A percentile compares a stretch with the other conserved stretches of the same genome.
These are phyloP conservation scores for Psylliodes chrysocephalus DNA, from an alignment of 2,888 invertebrate species.

Conservation along the genomic window DNA sequence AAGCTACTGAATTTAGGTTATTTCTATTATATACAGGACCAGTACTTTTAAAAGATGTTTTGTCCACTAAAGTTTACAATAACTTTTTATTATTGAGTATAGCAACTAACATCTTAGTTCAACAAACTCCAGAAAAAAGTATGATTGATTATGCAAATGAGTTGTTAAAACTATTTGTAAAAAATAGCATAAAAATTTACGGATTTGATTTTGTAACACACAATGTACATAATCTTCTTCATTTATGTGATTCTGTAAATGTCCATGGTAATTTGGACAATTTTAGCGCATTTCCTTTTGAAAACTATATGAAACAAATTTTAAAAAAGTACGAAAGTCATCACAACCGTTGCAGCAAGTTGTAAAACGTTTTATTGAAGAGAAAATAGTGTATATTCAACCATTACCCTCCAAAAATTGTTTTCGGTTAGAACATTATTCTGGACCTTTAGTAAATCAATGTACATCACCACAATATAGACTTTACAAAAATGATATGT, in stretches of 20 bases:
- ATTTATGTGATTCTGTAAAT: conserved; percentile 21
- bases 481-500: not conserved
- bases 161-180: conserved; percentile 30
- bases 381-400: not conserved
- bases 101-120: conserved; percentile 22
- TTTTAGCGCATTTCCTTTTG: conserved; percentile 21
- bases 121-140: conserved; percentile 10
- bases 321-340: conserved; percentile 10
- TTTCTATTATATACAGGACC: conserved; percentile 30
- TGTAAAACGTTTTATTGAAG: not conserved
- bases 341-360: conserved; percentile 1
- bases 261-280: conserved; percentile 8
- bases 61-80: conserved; percentile 26
- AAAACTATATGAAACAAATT: conserved; percentile 12
- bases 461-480: not conserved
- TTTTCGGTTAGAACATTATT: not conserved
- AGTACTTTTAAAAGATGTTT: conserved; percentile 27
- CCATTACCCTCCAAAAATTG: not conserved
- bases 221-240: conserved; percentile 26
- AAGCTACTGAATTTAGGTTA: conserved; percentile 41
- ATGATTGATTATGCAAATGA: conserved; percentile 31
- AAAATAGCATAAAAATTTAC: conserved; percentile 20
- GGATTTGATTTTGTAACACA: conserved; percentile 17
- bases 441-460: not conserved
- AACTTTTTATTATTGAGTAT: conserved; percentile 33